Evolutionary conservation across 2,888 invertebrate genomes (phyloP).

Genomic region (Mythimna loreyi): DNA sequence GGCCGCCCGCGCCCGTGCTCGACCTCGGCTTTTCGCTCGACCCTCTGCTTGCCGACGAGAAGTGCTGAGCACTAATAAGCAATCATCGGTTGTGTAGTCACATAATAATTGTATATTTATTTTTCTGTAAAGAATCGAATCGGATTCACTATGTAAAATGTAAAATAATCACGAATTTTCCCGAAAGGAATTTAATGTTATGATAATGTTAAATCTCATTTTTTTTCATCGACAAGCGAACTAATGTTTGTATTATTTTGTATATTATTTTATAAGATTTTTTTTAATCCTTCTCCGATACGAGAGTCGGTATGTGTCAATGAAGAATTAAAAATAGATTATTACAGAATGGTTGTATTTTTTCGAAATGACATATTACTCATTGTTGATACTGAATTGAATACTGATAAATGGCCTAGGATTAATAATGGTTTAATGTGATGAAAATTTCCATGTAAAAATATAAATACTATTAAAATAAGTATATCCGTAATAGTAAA

Average conservation of each 20-base stretch:
- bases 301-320: constrained; percentile 76
- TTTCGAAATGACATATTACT: constrained; percentile 86
- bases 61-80: constrained; percentile 83
- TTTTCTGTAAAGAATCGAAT: constrained; percentile 86
- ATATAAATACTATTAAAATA: constrained; percentile 89
- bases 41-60: constrained; percentile 88
- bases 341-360: constrained; percentile 89
- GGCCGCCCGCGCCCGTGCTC: constrained; percentile 75
- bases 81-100: constrained; percentile 87
- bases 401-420: constrained; percentile 88
- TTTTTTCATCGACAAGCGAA: constrained; percentile 80
- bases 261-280: constrained; percentile 90
- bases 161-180: constrained; percentile 84
- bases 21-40: constrained; percentile 87
- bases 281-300: constrained; percentile 80
- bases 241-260: constrained; percentile 90
- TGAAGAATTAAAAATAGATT: constrained; percentile 82
- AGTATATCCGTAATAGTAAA: constrained; percentile 90
- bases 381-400: constrained; percentile 87
- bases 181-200: constrained; percentile 81
- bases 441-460: constrained; percentile 91
- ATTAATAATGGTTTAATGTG: constrained; percentile 87
- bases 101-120: constrained; percentile 88
- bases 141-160: constrained; percentile 80
- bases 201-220: constrained; percentile 86